Conservation (phyloP, 2,113 vertebrate species). For the Rhinoptilus africanus region DNA sequence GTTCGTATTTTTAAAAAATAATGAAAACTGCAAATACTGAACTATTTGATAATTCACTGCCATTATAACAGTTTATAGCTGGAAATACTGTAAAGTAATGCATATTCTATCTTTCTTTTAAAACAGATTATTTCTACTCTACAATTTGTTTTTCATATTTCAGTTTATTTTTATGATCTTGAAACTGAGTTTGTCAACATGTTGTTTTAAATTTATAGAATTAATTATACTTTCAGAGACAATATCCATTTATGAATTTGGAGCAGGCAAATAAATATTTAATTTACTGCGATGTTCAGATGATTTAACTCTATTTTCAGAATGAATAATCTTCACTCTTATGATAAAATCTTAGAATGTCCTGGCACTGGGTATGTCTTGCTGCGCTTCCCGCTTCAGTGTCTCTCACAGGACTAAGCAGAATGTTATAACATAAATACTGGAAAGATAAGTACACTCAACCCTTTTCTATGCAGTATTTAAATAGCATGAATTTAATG, state of each 20-base stretch:
- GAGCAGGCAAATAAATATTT: constrained; percentile 22
- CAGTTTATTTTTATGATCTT: neutral
- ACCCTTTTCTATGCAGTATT: neutral
- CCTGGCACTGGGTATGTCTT: neutral
- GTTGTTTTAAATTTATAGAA: neutral
- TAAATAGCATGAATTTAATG: neutral
- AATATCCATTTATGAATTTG: neutral
- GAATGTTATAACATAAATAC: neutral
- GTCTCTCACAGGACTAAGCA: neutral
- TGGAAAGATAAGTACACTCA: neutral
- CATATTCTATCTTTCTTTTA: neutral
- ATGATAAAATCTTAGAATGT: neutral
- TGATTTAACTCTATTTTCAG: neutral
- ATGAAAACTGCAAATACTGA: neutral
- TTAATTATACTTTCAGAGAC: neutral
- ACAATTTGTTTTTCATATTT: neutral
- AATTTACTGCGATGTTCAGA: neutral
- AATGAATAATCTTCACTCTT: neutral
- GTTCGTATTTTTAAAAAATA: neutral
- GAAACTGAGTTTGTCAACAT: neutral
- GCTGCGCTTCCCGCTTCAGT: neutral
- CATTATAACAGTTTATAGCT: neutral
- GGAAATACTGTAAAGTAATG: neutral
- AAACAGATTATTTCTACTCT: neutral
- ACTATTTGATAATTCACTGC: neutral